Percentiles rank a stretch among this genome's conserved stretches.
phyloP scores from a whole-genome alignment of 2,888 invertebrate genomes.

The Parthenolecanium corni region DNA sequence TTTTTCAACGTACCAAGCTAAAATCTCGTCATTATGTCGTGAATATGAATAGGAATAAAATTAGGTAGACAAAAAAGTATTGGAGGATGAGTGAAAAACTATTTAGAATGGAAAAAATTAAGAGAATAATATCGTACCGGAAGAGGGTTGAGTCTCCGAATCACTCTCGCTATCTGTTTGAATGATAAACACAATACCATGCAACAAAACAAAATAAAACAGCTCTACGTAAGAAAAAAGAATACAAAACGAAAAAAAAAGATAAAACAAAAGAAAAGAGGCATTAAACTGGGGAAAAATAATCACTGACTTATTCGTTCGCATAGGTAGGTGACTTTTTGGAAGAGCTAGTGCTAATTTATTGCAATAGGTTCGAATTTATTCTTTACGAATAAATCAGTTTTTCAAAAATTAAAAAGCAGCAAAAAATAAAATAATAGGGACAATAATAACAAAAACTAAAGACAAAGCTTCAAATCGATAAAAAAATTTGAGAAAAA shows the following conservation, averaged over 20 bases:
- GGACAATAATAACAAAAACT: neutral
- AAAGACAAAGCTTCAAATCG: constrained; percentile 36
- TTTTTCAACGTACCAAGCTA: too few species aligned
- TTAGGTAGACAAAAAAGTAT: neutral
- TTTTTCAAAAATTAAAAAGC: constrained; percentile 10
- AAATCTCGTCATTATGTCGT: neutral
- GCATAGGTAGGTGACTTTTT: neutral
- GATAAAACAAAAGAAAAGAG: constrained; percentile 11
- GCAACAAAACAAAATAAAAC: constrained; percentile 27
- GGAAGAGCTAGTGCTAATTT: neutral
- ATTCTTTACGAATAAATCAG: neutral
- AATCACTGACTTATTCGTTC: neutral
- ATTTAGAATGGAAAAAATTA: constrained; percentile 2
- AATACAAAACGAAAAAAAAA: constrained; percentile 1
- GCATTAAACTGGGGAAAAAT: neutral
- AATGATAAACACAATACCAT: constrained; percentile 20
- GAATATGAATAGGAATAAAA: neutral
- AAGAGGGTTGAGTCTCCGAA: constrained; percentile 28
- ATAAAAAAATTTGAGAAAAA: constrained; percentile 22
- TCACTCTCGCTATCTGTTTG: constrained; percentile 30
- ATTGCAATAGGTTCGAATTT: neutral
- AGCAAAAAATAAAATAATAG: constrained; percentile 17
- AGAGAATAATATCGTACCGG: constrained; percentile 29
- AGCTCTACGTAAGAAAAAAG: constrained; percentile 14
- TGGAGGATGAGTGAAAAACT: too few species aligned